Evolutionary conservation across 1,140 invertebrate species (phyloP).

Genomic region (Lerema accius): DNA sequence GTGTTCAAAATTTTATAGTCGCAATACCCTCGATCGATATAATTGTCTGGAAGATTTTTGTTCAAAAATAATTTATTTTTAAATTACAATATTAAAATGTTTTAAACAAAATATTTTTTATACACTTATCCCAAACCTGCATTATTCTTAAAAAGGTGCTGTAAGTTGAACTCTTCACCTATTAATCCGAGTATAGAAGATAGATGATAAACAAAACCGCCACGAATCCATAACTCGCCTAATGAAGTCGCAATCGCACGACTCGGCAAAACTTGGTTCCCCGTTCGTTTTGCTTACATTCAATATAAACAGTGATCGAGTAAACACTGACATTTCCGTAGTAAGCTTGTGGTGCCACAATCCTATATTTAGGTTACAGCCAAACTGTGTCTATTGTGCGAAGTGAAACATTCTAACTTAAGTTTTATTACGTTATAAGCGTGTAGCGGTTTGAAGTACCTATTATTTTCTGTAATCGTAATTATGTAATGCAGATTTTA

Average conservation of each 20-base stretch:
- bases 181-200: no score
- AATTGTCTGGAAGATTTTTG: no score
- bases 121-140: no score
- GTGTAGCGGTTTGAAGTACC: neutral
- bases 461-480: no score
- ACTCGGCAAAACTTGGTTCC: conserved; percentile 43
- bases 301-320: conserved; percentile 64
- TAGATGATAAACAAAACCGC: neutral
- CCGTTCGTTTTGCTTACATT: conserved; percentile 41
- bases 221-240: neutral
- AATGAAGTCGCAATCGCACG: conserved; percentile 5
- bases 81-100: no score
- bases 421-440: conserved; percentile 45
- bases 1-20: no score
- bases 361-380: conserved; percentile 80
- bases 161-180: no score
- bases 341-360: conserved; percentile 65
- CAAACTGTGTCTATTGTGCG: conserved; percentile 79
- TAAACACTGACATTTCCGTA: conserved; percentile 65
- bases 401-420: conserved; percentile 76
- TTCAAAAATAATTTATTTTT: no score
- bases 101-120: no score
- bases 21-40: no score
- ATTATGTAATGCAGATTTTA: no score
- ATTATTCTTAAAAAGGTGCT: no score